These are phyloP conservation scores for Varanus komodoensis DNA, from an alignment of 2,113 vertebrate species.

Conservation along the genomic window DNA sequence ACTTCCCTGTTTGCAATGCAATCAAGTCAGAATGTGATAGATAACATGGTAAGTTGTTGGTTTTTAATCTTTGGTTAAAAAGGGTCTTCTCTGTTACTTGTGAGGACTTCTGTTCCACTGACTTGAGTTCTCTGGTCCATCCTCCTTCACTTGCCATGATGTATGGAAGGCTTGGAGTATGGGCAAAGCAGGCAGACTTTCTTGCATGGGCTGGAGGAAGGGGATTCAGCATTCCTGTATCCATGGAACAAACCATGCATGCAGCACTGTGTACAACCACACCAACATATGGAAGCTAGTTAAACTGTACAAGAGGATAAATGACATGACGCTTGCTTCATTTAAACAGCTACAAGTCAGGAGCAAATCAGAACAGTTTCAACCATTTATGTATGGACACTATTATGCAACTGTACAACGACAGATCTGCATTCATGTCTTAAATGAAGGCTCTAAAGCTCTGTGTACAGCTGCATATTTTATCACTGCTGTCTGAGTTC, in stretches of 20 bases:
- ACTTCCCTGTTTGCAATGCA: constrained; percentile 82
- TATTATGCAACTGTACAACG: background rate
- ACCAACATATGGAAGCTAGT: background rate
- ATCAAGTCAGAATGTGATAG: constrained; percentile 75
- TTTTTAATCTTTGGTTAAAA: constrained; percentile 43
- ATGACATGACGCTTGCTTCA: background rate
- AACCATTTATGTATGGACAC: background rate
- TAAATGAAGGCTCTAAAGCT: background rate
- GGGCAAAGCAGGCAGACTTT: background rate
- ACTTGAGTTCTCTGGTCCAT: background rate
- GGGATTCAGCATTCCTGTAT: background rate
- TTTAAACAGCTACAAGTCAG: background rate
- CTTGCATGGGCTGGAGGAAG: background rate
- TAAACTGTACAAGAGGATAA: background rate
- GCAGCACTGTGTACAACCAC: background rate
- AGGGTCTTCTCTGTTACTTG: background rate
- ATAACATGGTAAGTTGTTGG: constrained; percentile 84
- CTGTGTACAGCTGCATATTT: background rate
- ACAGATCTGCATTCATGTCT: background rate
- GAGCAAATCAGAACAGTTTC: background rate
- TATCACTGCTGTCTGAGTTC: background rate
- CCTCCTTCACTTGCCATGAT: background rate
- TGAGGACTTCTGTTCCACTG: constrained; percentile 4
- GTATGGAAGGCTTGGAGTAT: too few species aligned
- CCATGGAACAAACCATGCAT: background rate